Conservation (phyloP, 1,140 invertebrate genomes). For the Bemisia tabaci region DNA sequence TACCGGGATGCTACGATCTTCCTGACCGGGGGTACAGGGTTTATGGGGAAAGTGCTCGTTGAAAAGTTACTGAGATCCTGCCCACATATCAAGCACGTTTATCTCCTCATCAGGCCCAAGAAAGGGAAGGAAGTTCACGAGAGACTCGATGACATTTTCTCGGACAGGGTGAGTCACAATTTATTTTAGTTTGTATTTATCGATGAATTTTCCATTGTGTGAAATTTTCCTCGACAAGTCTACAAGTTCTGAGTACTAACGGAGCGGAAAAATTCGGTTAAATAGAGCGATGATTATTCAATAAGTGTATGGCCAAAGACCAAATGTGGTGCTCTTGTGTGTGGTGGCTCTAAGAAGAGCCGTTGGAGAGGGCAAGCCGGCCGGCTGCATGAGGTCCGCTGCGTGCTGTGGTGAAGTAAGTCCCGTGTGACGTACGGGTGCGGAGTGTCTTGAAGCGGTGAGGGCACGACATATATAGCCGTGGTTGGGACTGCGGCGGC, state of each 20-base stretch:
- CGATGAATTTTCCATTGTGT: conserved; percentile 4
- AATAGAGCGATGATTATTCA: neutral
- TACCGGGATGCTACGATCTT: conserved; percentile 36
- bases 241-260: neutral
- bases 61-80: conserved; percentile 71
- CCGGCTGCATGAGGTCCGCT: no score
- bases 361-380: no score
- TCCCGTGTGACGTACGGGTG: no score
- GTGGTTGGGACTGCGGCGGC: no score
- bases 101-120: conserved; percentile 56
- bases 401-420: no score
- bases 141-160: conserved; percentile 46
- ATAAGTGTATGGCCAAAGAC: neutral
- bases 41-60: conserved; percentile 71
- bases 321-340: no score
- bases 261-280: neutral
- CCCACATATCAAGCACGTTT: conserved; percentile 52
- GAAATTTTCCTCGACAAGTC: conserved; percentile 5
- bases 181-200: neutral
- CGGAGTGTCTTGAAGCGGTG: no score
- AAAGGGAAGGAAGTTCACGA: conserved; percentile 44
- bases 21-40: conserved; percentile 43
- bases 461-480: no score
- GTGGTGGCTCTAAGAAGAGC: no score
- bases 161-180: conserved; percentile 44